Percentiles rank a stretch among this genome's conserved stretches.
Conservation (phyloP, 2,113 vertebrate genomes). For the Sinocyclocheilus anophthalmus region DNA sequence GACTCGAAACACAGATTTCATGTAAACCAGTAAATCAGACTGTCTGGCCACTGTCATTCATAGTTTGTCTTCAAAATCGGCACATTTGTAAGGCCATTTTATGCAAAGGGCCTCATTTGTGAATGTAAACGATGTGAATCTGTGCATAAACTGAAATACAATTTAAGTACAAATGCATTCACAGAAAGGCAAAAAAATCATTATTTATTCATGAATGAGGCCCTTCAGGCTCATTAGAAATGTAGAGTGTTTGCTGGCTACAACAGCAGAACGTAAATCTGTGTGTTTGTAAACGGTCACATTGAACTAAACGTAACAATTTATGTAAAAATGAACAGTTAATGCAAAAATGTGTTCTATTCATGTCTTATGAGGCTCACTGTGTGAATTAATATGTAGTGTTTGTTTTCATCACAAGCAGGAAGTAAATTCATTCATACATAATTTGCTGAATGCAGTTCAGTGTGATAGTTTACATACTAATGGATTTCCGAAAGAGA, state of each 20-base stretch:
- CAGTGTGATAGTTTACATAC: no score
- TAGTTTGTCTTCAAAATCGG: not conserved
- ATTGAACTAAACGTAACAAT: no score
- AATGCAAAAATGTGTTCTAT: no score
- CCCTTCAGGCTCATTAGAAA: not conserved
- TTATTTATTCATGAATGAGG: not conserved
- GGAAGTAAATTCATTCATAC: no score
- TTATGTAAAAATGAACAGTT: no score
- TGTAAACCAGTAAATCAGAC: slow-evolving; percentile 2
- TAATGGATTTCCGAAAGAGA: no score
- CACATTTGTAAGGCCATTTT: not conserved
- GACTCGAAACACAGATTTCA: not conserved
- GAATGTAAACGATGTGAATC: not conserved
- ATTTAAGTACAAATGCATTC: not conserved
- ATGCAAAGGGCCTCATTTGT: not conserved
- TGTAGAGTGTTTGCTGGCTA: not conserved
- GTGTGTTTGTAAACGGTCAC: no score
- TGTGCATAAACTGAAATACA: not conserved
- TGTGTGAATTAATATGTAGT: no score
- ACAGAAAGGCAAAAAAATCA: not conserved
- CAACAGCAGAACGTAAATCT: no score
- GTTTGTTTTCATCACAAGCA: no score
- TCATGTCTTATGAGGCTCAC: no score
- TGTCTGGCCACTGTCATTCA: not conserved
- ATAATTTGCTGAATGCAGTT: no score